Conservation (phyloP, 2,888 invertebrate species). For the Loripinus fragilis region DNA sequence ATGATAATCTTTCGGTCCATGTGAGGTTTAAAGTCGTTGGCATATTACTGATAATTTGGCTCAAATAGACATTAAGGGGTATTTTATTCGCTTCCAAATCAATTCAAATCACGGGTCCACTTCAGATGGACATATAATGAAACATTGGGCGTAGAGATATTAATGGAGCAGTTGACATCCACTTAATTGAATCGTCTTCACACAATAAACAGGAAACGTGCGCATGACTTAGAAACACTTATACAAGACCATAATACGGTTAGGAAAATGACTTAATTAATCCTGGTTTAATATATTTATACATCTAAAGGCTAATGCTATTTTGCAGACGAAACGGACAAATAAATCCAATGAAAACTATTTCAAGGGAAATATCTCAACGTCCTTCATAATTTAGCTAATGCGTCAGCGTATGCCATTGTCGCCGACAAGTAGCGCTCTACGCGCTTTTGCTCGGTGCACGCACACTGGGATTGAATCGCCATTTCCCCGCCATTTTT, state of each 20-base stretch:
- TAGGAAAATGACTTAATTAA: no score
- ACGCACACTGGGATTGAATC: no score
- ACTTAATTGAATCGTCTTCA: not conserved
- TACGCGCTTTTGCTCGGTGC: no score
- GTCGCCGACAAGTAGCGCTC: no score
- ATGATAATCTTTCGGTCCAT: slow-evolving; percentile 59
- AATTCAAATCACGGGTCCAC: not conserved
- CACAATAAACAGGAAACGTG: slow-evolving; percentile 7
- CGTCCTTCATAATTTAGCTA: no score
- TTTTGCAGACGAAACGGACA: no score
- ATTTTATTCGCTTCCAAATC: not conserved
- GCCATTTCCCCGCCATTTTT: no score
- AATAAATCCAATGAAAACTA: no score
- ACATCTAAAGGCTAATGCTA: no score
- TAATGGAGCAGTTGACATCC: not conserved
- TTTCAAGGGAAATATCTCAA: no score
- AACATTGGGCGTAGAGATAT: not conserved
- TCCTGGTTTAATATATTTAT: no score
- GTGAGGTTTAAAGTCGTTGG: slow-evolving; percentile 43
- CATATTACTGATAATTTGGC: not conserved
- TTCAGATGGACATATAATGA: not conserved
- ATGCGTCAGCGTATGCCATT: no score
- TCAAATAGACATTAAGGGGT: not conserved
- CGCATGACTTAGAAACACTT: slow-evolving; percentile 12
- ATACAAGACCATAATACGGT: not conserved